Evolutionary conservation across 2,888 invertebrate species (phyloP).

Genomic region (Tanypteryx hageni): DNA sequence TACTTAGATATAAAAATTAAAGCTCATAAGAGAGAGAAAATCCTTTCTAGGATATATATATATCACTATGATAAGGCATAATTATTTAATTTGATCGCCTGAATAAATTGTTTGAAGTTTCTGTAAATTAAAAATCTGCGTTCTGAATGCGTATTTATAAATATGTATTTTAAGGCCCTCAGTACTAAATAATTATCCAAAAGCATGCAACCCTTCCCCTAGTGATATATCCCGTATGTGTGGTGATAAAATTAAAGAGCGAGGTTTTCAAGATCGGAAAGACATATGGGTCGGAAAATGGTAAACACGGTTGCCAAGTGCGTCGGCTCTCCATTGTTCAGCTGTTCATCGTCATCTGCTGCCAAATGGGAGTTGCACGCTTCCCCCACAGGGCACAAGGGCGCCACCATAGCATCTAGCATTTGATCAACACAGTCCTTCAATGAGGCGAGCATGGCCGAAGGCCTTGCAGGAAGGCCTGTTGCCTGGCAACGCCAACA

Average conservation of each 20-base stretch:
- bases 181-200: not conserved
- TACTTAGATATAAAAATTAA: too few relatives aligned
- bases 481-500: constrained; percentile 44
- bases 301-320: constrained; percentile 48
- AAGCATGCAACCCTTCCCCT: not conserved
- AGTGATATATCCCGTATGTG: not conserved
- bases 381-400: not conserved
- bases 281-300: not conserved
- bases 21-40: too few relatives aligned
- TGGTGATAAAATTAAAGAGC: not conserved
- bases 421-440: constrained; percentile 18
- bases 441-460: constrained; percentile 1
- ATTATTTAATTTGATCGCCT: too few relatives aligned
- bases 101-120: too few relatives aligned
- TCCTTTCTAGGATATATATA: too few relatives aligned
- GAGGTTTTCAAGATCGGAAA: constrained; percentile 8
- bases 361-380: constrained; percentile 43
- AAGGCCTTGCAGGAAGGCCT: not conserved
- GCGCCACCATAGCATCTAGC: not conserved
- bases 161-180: too few relatives aligned
- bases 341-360: constrained; percentile 13
- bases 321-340: constrained; percentile 36
- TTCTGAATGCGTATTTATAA: too few relatives aligned
- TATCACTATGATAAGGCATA: too few relatives aligned
- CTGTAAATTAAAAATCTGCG: too few relatives aligned